These are phyloP conservation scores for Stegophylla sp. DNA, from an alignment of 2,888 invertebrate species.

Conservation along the genomic window DNA sequence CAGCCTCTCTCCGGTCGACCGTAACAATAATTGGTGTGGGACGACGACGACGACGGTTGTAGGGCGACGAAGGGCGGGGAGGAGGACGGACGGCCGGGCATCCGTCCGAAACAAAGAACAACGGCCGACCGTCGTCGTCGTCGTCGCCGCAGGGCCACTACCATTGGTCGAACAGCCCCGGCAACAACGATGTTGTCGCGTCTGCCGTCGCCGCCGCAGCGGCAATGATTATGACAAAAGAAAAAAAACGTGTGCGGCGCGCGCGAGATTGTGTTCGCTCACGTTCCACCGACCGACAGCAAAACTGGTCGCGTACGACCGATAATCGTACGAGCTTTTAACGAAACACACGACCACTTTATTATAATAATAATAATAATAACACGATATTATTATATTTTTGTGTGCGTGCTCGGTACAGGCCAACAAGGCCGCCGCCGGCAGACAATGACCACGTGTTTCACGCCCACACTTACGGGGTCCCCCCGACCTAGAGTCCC, in stretches of 20 bases:
- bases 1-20: conserved; percentile 55
- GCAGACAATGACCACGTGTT: conserved; percentile 41
- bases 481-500: background rate
- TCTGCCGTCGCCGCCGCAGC: background rate
- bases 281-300: background rate
- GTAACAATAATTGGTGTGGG: conserved; percentile 57
- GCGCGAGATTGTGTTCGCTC: conserved; percentile 1
- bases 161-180: background rate
- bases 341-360: background rate
- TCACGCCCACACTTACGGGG: conserved; percentile 24
- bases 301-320: conserved; percentile 19
- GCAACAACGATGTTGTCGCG: background rate
- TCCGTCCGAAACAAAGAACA: conserved; percentile 58
- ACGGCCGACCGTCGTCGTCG: background rate
- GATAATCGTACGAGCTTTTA: background rate
- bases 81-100: conserved; percentile 25
- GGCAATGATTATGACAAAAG: background rate
- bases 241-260: background rate
- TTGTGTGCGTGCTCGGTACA: background rate
- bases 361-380: background rate
- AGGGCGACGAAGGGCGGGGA: conserved; percentile 15
- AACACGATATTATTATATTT: background rate
- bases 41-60: background rate
- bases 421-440: conserved; percentile 6
- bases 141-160: conserved; percentile 1